A percentile compares a stretch with the other conserved stretches of the same genome.
Conservation (phyloP, 1,140 invertebrate species). For the Drosophila virilis region DNA sequence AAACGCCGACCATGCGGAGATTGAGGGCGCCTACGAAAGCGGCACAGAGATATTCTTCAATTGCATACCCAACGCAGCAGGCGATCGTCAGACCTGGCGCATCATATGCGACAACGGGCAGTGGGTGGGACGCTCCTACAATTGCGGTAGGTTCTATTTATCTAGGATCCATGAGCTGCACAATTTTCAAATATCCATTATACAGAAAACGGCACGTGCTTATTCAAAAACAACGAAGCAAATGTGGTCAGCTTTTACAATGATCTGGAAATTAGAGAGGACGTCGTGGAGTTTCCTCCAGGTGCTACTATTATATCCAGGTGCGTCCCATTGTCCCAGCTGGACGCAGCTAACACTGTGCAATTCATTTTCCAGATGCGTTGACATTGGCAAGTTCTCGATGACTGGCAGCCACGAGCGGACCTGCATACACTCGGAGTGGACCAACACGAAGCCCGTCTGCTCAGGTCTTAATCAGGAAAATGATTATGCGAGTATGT, state of each 20-base stretch:
- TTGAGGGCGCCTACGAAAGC: conserved; percentile 88
- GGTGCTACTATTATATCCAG: conserved; percentile 88
- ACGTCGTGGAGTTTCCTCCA: conserved; percentile 90
- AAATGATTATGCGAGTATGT: conserved; percentile 92
- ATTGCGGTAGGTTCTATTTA: conserved; percentile 87
- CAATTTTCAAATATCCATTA: neutral
- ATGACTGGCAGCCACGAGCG: conserved; percentile 87
- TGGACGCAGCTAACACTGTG: neutral
- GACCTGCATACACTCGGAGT: conserved; percentile 90
- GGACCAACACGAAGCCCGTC: conserved; percentile 90
- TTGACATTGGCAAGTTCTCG: conserved; percentile 91
- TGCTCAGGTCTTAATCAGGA: conserved; percentile 93
- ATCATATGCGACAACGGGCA: conserved; percentile 92
- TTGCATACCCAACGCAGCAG: conserved; percentile 91
- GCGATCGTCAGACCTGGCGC: conserved; percentile 92
- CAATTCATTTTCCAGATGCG: conserved; percentile 86
- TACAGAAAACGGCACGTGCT: conserved; percentile 89
- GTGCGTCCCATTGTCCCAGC: conserved; percentile 80
- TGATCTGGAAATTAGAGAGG: conserved; percentile 90
- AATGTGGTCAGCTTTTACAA: conserved; percentile 92
- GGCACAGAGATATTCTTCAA: conserved; percentile 92
- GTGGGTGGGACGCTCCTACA: conserved; percentile 91
- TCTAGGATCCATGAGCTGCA: neutral
- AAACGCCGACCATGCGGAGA: conserved; percentile 73
- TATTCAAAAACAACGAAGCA: conserved; percentile 90